phyloP scores from a whole-genome alignment of 1,140 invertebrate genomes.

The Diuraphis noxia region DNA sequence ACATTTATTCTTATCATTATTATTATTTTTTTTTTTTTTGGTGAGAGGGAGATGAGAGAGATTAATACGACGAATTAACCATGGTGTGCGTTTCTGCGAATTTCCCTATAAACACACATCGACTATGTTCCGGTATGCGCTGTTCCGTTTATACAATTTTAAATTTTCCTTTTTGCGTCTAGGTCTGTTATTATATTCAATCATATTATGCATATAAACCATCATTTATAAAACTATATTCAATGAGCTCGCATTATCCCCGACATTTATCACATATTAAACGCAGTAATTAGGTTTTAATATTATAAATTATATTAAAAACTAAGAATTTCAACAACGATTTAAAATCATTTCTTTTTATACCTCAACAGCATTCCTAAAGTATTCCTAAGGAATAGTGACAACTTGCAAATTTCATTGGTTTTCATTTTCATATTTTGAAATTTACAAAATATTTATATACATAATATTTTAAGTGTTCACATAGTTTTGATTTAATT shows the following conservation, averaged over 20 bases:
- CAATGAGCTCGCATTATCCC: too few species aligned
- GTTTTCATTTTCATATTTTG: background rate
- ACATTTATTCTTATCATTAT: too few species aligned
- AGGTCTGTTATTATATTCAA: background rate
- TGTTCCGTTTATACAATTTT: constrained; percentile 23
- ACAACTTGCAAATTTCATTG: background rate
- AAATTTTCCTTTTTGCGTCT: background rate
- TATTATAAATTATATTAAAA: background rate
- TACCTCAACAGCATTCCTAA: background rate
- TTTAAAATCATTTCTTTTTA: background rate
- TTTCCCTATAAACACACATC: background rate
- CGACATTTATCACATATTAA: too few species aligned
- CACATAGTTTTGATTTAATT: background rate
- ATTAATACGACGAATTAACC: background rate
- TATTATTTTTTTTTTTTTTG: too few species aligned
- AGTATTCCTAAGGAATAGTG: background rate
- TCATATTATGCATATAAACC: background rate
- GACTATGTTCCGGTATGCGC: background rate
- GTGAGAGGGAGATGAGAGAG: background rate
- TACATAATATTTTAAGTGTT: background rate
- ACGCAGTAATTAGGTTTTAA: too few species aligned
- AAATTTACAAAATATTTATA: background rate
- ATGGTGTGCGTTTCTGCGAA: background rate
- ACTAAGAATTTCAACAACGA: background rate
- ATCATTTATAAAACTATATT: background rate